These are phyloP conservation scores for Bombus waltoni DNA, from an alignment of 1,140 invertebrate genomes.

Conservation along the genomic window DNA sequence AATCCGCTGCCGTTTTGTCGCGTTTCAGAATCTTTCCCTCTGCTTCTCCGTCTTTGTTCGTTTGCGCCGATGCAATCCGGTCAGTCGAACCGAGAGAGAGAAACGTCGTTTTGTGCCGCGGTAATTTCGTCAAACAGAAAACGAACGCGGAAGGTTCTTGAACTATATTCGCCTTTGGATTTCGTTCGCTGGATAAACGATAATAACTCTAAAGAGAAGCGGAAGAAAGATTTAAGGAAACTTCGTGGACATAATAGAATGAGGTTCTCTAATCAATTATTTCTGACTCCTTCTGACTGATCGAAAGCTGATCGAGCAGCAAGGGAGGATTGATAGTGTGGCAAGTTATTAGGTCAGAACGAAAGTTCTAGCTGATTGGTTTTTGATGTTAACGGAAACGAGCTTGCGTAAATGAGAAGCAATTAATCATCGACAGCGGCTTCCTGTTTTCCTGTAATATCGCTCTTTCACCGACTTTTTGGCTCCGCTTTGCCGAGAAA, in stretches of 20 bases:
- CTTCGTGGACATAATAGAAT: not conserved
- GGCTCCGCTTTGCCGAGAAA: not conserved
- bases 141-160: not conserved
- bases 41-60: slow-evolving; percentile 15
- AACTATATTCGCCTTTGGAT: too few relatives aligned
- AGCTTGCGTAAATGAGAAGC: not conserved
- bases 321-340: not conserved
- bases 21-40: not conserved
- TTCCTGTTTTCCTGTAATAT: not conserved
- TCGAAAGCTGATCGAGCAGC: not conserved
- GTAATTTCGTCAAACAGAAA: slow-evolving; percentile 34
- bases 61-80: too few relatives aligned
- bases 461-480: not conserved
- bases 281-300: not conserved
- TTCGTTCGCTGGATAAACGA: too few relatives aligned
- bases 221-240: not conserved
- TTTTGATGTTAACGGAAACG: not conserved
- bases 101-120: not conserved
- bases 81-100: too few relatives aligned
- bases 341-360: slow-evolving; percentile 6
- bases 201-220: too few relatives aligned
- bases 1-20: slow-evolving; percentile 36
- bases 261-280: not conserved
- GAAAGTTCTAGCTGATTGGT: not conserved
- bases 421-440: slow-evolving; percentile 8